Base-by-base conservation (phyloP, 2,888 invertebrate genomes). In the Dasypogon diadema region DNA sequence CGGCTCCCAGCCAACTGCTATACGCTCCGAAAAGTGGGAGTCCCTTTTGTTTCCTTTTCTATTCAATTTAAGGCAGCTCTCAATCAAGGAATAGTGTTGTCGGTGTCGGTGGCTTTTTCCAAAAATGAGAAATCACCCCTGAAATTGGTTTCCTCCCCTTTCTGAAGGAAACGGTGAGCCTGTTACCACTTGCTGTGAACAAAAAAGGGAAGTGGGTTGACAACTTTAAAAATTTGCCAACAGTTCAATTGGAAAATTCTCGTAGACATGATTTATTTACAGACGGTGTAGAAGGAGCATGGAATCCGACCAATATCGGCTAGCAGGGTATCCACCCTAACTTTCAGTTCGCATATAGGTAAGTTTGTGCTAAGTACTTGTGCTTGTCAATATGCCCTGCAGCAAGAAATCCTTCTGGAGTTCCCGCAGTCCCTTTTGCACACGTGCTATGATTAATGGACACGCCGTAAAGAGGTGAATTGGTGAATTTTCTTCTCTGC, bases 171-270 rank as follows among this genome's bases (percentile, higher is more conserved):
- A 18, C 21, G 30, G 2, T 42, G n/a, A 42, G 42, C 42, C 42
- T 42, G 42, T 42, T 42, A 42, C 42, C 42, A 42, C 2, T 2
- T 42, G 42, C 42, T 42, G 34, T 30, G 42, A 12, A 42, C 2
- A n/a, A 42, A 12, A 12, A 42, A 24, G n/a, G 18, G 12, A n/a
- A 34, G 22, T 18, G 48, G 74, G 74, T 74, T 65, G 74, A 58
- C 48, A 74, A 74, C 60, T 74, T 58, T 56, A 46, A 74, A 74
- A 74, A 48, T 48, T 74, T 74, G 74, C 58, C 74, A 74, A 37
- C 74, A 74, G 48, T 56, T 74, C 58, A 74, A 74, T 74, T 74
- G 74, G 74, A 74, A 74, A 74, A 74, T 74, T 74, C 58, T 14
- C 16, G 18, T 22, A 14, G 58, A 74, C 58, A 58, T 74, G 58